Conservation (phyloP, 2,113 vertebrate species). For the Proterorhinus semilunaris region DNA sequence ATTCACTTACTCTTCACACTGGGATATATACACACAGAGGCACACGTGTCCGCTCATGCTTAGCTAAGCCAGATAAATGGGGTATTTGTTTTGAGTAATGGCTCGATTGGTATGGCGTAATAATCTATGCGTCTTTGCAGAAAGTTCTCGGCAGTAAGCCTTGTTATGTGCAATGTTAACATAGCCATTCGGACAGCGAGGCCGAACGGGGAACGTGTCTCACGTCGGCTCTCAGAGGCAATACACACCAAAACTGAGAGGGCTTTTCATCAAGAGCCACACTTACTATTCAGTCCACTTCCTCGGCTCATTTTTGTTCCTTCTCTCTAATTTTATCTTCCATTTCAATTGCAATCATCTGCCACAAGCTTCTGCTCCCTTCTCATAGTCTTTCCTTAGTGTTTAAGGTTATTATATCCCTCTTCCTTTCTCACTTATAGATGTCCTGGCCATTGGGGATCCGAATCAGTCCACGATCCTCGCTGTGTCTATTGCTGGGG, state of each 20-base stretch:
- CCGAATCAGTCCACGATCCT: slow-evolving; percentile 83
- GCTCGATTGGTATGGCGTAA: slow-evolving; percentile 65
- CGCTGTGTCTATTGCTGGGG: slow-evolving; percentile 79
- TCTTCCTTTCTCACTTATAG: slow-evolving; percentile 51
- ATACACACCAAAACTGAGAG: slow-evolving; percentile 46
- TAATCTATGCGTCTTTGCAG: slow-evolving; percentile 71
- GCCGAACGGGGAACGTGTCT: slow-evolving; percentile 55
- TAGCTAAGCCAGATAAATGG: slow-evolving; percentile 72
- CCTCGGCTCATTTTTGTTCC: slow-evolving; percentile 38
- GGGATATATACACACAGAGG: slow-evolving; percentile 6
- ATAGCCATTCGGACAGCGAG: slow-evolving; percentile 65
- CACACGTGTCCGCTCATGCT: slow-evolving; percentile 48
- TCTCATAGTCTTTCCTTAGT: slow-evolving; percentile 25
- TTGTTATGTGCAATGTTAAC: slow-evolving; percentile 68
- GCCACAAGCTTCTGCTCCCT: slow-evolving; percentile 30
- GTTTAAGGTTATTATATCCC: slow-evolving; percentile 25
- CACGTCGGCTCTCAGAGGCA: slow-evolving; percentile 51
- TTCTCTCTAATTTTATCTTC: slow-evolving; percentile 49
- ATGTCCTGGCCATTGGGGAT: slow-evolving; percentile 82
- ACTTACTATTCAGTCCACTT: slow-evolving; percentile 61
- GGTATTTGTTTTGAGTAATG: slow-evolving; percentile 79
- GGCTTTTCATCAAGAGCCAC: slow-evolving; percentile 64
- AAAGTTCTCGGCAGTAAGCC: slow-evolving; percentile 59
- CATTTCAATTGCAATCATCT: slow-evolving; percentile 51
- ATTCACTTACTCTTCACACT: slow-evolving; percentile 54